Percentiles rank a stretch among this genome's conserved stretches.
These are phyloP conservation scores for Drosophila recens DNA, from an alignment of 2,888 invertebrate genomes.

Conservation along the genomic window DNA sequence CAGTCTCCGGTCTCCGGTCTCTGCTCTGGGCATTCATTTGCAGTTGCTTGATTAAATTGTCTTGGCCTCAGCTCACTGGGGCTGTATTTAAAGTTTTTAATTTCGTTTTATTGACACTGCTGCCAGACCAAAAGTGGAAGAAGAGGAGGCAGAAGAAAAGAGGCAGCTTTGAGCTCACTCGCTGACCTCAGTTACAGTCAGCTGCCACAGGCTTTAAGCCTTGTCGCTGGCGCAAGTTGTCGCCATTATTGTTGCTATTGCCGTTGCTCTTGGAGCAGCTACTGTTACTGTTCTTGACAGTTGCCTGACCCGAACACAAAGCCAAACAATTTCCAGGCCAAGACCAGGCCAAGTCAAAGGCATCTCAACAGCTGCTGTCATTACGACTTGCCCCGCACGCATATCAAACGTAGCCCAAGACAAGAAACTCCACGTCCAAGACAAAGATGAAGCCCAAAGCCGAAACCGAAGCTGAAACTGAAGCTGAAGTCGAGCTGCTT, in stretches of 20 bases:
- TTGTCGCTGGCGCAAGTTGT: conserved; percentile 36
- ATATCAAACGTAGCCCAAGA: conserved; percentile 20
- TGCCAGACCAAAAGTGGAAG: not conserved
- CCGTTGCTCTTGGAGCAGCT: conserved; percentile 10
- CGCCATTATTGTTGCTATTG: conserved; percentile 36
- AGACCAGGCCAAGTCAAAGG: conserved; percentile 23
- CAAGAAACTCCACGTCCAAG: conserved; percentile 1
- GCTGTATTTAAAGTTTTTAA: conserved; percentile 75
- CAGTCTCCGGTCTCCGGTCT: conserved; percentile 4
- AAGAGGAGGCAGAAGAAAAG: not conserved
- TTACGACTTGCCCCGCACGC: conserved; percentile 15
- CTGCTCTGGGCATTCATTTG: conserved; percentile 68
- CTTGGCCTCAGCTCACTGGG: conserved; percentile 41
- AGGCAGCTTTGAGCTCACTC: not conserved
- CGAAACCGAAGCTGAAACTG: not conserved
- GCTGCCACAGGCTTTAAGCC: conserved; percentile 16
- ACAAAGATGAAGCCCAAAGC: not conserved
- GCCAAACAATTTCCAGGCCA: conserved; percentile 43
- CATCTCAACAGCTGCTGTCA: conserved; percentile 23
- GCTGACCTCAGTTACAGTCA: conserved; percentile 4
- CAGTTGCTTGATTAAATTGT: conserved; percentile 77
- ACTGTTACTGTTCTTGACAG: conserved; percentile 56
- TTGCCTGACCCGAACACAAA: conserved; percentile 49
- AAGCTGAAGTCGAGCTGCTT: not conserved
- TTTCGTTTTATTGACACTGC: conserved; percentile 76